Evolutionary conservation across 2,797 vertebrate species (phyloP).

Genomic region (Myripristis murdjan): DNA sequence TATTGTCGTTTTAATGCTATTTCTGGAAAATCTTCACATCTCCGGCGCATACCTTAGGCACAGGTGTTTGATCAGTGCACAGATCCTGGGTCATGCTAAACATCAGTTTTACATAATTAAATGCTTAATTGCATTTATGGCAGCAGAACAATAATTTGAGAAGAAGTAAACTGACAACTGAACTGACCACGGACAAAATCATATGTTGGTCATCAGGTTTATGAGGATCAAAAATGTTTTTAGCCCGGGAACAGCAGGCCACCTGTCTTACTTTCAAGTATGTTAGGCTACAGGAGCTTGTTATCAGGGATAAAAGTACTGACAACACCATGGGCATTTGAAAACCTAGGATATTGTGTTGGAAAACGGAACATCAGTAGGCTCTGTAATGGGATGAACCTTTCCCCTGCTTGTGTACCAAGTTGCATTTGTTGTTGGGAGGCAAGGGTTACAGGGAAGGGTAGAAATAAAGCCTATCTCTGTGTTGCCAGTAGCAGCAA

Average conservation of each 20-base stretch:
- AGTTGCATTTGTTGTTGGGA: constrained; percentile 51
- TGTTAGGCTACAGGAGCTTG: neutral
- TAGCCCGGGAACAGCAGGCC: neutral
- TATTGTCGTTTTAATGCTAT: neutral
- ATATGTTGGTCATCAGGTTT: neutral
- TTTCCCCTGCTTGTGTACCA: constrained; percentile 27
- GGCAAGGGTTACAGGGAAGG: constrained; percentile 45
- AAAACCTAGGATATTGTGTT: constrained; percentile 2
- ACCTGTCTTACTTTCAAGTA: neutral
- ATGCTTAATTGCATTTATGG: too few relatives aligned
- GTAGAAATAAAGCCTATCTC: constrained; percentile 83
- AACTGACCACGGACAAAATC: too few relatives aligned
- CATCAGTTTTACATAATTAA: too few relatives aligned
- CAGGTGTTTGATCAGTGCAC: too few relatives aligned
- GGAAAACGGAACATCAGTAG: constrained; percentile 3
- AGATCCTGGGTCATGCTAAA: too few relatives aligned
- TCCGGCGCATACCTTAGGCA: too few relatives aligned
- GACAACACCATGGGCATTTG: neutral
- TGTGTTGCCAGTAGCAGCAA: constrained; percentile 85
- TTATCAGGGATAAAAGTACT: neutral
- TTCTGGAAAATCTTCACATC: neutral
- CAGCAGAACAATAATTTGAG: too few relatives aligned
- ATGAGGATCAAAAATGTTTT: neutral
- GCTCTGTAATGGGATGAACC: constrained; percentile 38
- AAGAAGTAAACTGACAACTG: too few relatives aligned